Evolutionary conservation across 2,113 vertebrate genomes (phyloP).

Genomic region (Syngnathus scovelli): DNA sequence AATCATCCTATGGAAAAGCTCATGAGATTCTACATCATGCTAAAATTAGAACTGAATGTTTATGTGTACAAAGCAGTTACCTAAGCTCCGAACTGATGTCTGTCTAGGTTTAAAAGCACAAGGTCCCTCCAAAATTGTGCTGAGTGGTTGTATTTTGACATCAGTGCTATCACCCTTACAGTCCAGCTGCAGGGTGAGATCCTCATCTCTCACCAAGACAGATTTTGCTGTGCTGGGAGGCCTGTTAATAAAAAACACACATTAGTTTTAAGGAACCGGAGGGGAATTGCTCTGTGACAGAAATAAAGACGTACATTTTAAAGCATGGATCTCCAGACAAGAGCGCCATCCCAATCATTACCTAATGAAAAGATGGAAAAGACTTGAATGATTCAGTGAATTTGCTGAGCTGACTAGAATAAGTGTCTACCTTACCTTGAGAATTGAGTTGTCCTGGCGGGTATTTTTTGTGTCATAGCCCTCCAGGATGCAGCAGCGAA

Average conservation of each 20-base stretch:
- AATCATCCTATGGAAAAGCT: too few species aligned
- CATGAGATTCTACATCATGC: too few species aligned
- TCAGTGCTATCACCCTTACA: slow-evolving; percentile 86
- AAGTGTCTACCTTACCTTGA: slow-evolving; percentile 72
- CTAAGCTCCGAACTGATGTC: slow-evolving; percentile 37
- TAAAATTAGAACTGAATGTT: too few species aligned
- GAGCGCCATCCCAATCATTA: slow-evolving; percentile 89
- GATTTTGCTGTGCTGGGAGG: slow-evolving; percentile 84
- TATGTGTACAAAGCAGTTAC: slow-evolving; percentile 13
- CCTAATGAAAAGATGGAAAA: slow-evolving; percentile 61
- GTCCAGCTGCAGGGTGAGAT: slow-evolving; percentile 86
- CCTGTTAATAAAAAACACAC: slow-evolving; percentile 28
- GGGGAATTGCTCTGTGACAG: not conserved
- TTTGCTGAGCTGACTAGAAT: not conserved
- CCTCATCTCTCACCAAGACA: slow-evolving; percentile 78
- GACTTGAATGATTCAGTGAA: not conserved
- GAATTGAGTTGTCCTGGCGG: slow-evolving; percentile 95
- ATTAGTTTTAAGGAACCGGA: not conserved
- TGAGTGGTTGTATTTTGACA: slow-evolving; percentile 43
- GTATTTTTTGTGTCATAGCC: slow-evolving; percentile 97
- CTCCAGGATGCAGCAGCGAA: slow-evolving; percentile 92
- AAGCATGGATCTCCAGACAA: slow-evolving; percentile 97
- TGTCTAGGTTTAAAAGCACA: slow-evolving; percentile 29
- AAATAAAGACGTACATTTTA: slow-evolving; percentile 82
- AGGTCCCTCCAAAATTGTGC: slow-evolving; percentile 33